Conservation (phyloP, 2,888 invertebrate species). For the Trissolcus japonicus region DNA sequence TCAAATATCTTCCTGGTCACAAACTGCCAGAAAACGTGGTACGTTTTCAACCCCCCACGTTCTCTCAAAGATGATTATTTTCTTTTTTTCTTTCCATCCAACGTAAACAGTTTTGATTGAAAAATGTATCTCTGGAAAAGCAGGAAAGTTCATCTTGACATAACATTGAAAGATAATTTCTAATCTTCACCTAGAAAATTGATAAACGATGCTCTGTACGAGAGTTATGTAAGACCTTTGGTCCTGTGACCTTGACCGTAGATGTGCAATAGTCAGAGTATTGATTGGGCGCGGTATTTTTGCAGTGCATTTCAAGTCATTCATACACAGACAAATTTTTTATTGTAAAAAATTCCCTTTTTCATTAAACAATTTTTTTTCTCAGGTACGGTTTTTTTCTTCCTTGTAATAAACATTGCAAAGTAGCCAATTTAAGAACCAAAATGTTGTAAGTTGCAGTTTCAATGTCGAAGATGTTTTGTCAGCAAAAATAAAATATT, state of each 20-base stretch:
- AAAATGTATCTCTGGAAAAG: too few species aligned
- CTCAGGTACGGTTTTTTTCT: too few species aligned
- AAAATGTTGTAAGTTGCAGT: too few species aligned
- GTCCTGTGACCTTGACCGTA: constrained; percentile 52
- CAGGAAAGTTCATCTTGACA: background rate
- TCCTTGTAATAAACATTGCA: too few species aligned
- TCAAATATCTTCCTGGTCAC: constrained; percentile 98
- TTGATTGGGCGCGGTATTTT: constrained; percentile 40
- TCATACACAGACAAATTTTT: constrained; percentile 6
- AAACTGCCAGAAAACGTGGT: constrained; percentile 96
- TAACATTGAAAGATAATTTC: background rate
- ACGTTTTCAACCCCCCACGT: constrained; percentile 78
- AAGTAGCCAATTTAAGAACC: too few species aligned
- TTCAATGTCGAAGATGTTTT: too few species aligned
- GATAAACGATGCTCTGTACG: background rate
- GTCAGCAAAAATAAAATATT: too few species aligned
- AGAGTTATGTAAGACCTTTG: constrained; percentile 24
- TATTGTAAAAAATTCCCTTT: too few species aligned
- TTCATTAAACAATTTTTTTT: too few species aligned
- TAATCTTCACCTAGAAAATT: background rate
- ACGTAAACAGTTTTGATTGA: too few species aligned
- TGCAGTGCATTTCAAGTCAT: constrained; percentile 22
- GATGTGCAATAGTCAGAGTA: constrained; percentile 19
- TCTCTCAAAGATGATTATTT: background rate
- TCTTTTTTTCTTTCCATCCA: background rate